A percentile compares a stretch with the other conserved stretches of the same genome.
Evolutionary conservation across 2,113 vertebrate genomes (phyloP).

Genomic region (Cephalopterus ornatus): DNA sequence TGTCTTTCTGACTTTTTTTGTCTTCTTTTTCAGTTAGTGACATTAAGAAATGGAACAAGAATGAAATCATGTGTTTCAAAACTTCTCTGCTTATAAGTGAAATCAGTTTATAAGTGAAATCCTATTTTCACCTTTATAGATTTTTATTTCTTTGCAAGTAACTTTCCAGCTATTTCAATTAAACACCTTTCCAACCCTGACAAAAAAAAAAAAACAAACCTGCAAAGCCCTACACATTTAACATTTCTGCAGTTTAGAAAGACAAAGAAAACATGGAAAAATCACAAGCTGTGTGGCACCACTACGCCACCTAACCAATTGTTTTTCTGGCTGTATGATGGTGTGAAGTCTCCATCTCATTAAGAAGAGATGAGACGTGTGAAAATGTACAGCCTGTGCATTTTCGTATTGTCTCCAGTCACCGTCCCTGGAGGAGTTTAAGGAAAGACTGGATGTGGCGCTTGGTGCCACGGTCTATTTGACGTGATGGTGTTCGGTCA

Average conservation of each 20-base stretch:
- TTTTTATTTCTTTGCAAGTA: background rate
- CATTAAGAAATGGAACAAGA: background rate
- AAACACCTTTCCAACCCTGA: background rate
- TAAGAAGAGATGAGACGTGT: background rate
- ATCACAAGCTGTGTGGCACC: background rate
- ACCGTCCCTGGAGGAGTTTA: background rate
- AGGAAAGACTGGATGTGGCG: background rate
- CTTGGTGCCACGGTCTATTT: too few relatives aligned
- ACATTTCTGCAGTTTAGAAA: background rate
- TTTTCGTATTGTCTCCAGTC: background rate
- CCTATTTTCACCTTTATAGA: background rate
- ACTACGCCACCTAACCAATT: background rate
- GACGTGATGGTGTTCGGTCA: too few relatives aligned
- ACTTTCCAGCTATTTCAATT: background rate
- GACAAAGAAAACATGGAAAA: background rate
- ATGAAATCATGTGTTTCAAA: background rate
- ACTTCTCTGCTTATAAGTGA: background rate
- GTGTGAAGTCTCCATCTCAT: background rate
- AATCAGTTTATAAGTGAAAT: too few relatives aligned
- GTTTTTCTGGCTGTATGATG: background rate
- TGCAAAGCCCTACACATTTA: background rate
- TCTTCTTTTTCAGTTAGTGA: background rate
- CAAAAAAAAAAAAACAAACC: background rate
- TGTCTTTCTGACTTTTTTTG: background rate
- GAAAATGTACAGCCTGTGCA: background rate